Evolutionary conservation across 2,888 invertebrate genomes (phyloP), one percentile per base, ranked within the genome.

Genomic region (Hesperia comma): DNA sequence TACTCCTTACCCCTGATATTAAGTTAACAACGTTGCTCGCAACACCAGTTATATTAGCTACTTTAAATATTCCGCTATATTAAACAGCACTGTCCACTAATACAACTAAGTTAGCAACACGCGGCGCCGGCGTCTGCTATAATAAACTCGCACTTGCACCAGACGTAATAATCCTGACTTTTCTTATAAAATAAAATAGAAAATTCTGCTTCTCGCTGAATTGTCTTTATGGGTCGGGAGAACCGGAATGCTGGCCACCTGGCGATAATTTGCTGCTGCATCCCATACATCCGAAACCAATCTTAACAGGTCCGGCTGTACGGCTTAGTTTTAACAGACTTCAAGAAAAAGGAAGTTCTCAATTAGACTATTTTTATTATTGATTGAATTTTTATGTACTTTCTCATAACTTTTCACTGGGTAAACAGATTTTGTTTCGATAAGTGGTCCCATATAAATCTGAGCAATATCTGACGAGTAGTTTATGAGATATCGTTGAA

Each of bases 91-190:
- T 55, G 26, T 54, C 54, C 54, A 54, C 51, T 51, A 51, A 53
- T n/a, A 26, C 53, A n/a, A 53, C n/a, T 53, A n/a, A 53, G 53
- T 53, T 53, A 32, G 53, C 53, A 53, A 53, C 53, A 33, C 55
- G 3, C 15, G 55, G 55, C 37, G 37, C 46, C 41, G 26, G 43
- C 57, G 43, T 41, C 57, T 57, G 43, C 21, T 46, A 26, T 6
- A 58, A 57, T 58, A 58, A 58, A 58, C 58, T 58, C 41, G 21
- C 57, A 40, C 56, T 57, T 21, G 58, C 58, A 58, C 43, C 43
- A 26, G 58, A 58, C 58, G 58, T 58, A 58, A 46, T 58, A 58
- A 58, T 58, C 43, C 43, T 32, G 58, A 41, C 26, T 53, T 53
- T 53, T 43, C 58, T 26, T 41, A 58, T 41, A 43, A 58, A 43